Evolutionary conservation across 2,888 invertebrate species (phyloP).

Genomic region (Drosophila subquinaria): DNA sequence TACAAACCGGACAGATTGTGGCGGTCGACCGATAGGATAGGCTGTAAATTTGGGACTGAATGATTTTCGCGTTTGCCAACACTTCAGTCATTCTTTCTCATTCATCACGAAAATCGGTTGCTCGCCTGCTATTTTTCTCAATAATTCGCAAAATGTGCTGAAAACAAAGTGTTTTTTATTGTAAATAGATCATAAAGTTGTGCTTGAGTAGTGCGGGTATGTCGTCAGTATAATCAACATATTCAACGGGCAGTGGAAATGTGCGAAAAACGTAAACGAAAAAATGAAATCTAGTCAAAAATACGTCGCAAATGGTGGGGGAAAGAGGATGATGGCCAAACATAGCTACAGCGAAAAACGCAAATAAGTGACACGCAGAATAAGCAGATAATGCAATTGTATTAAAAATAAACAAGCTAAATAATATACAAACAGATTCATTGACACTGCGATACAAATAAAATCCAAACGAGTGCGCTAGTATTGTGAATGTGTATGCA

Average conservation of each 20-base stretch:
- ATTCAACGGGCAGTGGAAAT: conserved; percentile 28
- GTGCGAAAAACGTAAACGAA: conserved; percentile 50
- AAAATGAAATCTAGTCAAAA: conserved; percentile 74
- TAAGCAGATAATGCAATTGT: conserved; percentile 53
- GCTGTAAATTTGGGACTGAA: no score
- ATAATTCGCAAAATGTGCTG: conserved; percentile 58
- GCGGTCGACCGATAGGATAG: conserved; percentile 6
- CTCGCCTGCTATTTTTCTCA: conserved; percentile 37
- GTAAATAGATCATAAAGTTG: conserved; percentile 36
- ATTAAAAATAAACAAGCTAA: conserved; percentile 59
- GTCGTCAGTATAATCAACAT: conserved; percentile 14
- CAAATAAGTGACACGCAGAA: conserved; percentile 79
- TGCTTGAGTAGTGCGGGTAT: conserved; percentile 23
- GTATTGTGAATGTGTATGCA: conserved; percentile 37
- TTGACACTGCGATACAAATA: conserved; percentile 41
- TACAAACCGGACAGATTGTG: no score
- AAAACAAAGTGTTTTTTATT: conserved; percentile 40
- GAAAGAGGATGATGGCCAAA: conserved; percentile 62
- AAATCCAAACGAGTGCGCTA: conserved; percentile 28
- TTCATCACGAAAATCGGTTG: conserved; percentile 63
- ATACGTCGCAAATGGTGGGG: conserved; percentile 64
- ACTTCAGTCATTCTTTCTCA: conserved; percentile 51
- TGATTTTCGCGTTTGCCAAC: conserved; percentile 21
- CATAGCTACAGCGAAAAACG: conserved; percentile 68
- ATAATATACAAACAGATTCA: conserved; percentile 47